Base-by-base conservation (phyloP, 2,888 invertebrate species). In the Synanthedon formicaeformis region DNA sequence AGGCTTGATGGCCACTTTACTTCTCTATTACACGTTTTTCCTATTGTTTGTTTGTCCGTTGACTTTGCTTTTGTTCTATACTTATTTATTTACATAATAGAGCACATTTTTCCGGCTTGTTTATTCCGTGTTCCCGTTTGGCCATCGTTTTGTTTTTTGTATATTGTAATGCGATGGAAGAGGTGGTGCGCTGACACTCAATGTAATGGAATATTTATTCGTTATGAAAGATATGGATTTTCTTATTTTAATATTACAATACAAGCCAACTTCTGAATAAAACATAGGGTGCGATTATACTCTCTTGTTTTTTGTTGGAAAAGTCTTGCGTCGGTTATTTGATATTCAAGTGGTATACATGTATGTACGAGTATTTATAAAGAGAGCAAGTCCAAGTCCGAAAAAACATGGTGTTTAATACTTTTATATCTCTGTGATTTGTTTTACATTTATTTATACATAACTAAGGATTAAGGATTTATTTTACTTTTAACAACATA, bases 1-100 rank as follows among this genome's bases (percentile, higher is more conserved):
- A 80, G 78, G 76, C 76, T 74, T 73, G 79, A 78, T 78, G 79
- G 75, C 73, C 80, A 80, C 77, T 81, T 82, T 75, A 72, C 71
- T 61, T 78, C 78, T 79, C 74, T 75, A 78, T 77, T 79, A 69
- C 78, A 71, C 72, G 66, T 67, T 65, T 34, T 58, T 66, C 60
- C 73, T 64, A 78, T 81, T 80, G 79, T 79, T 69, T 61, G 60
- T 58, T 56, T 67, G 64, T 63, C 64, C 60, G 60, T 8, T 60
- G 64, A 61, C 64, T 68, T 65, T 60, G 70, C 67, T 69, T 67
- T 66, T 67, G 56, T 56, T 56, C 53, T 56, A 41, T 52, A 52
- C 52, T 54, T 54, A 51, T 52, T 13, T 50, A 54, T 56, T 54
- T 56, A 56, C 52, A 56, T 52, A 54, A 45, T 66, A 58, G 56